These are phyloP conservation scores for Cyprinodon variegatus DNA, from an alignment of 2,113 vertebrate species.

Conservation along the genomic window DNA sequence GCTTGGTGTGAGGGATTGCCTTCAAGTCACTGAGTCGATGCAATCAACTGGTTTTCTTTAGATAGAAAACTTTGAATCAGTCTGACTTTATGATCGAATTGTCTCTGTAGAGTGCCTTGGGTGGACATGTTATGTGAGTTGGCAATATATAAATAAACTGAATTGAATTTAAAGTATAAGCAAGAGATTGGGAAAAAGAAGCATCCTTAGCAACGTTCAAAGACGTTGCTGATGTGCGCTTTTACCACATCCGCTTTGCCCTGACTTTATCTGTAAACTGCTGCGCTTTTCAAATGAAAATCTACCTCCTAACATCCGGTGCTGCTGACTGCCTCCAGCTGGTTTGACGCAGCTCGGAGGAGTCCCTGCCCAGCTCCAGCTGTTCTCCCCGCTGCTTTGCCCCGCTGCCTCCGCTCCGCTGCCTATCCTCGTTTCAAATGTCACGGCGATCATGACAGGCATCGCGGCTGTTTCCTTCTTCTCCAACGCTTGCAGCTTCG, in stretches of 20 bases:
- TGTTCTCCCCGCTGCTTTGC: slow-evolving; percentile 70
- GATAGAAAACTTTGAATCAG: too few species aligned
- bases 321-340: not conserved
- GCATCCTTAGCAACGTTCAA: too few species aligned
- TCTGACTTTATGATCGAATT: too few species aligned
- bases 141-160: too few species aligned
- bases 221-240: not conserved
- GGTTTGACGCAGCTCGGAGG: slow-evolving; percentile 43
- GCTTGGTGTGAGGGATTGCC: too few species aligned
- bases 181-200: too few species aligned
- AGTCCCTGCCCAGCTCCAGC: slow-evolving; percentile 65
- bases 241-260: not conserved
- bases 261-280: not conserved
- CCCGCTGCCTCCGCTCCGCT: slow-evolving; percentile 16
- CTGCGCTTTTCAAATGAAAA: slow-evolving; percentile 46
- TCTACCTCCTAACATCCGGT: slow-evolving; percentile 44
- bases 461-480: slow-evolving; percentile 98
- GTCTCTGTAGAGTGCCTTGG: too few species aligned
- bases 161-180: too few species aligned
- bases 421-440: slow-evolving; percentile 80
- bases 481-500: slow-evolving; percentile 93
- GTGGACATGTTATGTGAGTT: too few species aligned
- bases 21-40: too few species aligned
- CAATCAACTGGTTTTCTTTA: too few species aligned
- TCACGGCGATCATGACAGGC: slow-evolving; percentile 90